phyloP scores from a whole-genome alignment of 2,113 vertebrate species.

The Channa argus region DNA sequence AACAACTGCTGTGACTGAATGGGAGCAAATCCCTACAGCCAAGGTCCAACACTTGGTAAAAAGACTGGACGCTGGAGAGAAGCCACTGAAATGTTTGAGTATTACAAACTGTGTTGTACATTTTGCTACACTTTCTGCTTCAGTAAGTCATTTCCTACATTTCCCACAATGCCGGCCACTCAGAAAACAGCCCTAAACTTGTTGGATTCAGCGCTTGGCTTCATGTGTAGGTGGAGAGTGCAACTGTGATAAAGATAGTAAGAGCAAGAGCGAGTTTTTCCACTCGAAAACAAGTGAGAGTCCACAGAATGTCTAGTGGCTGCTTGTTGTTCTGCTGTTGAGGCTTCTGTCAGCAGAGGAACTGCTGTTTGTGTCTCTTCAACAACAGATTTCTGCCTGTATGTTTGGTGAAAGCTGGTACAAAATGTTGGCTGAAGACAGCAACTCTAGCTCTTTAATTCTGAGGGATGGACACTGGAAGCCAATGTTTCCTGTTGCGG shows the following conservation, averaged over 20 bases:
- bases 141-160: conserved; percentile 3
- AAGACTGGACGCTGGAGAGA: too few species aligned
- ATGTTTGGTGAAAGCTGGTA: neutral
- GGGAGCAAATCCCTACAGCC: neutral
- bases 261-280: conserved; percentile 63
- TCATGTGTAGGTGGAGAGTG: conserved; percentile 73
- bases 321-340: conserved; percentile 49
- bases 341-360: conserved; percentile 24
- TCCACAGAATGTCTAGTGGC: conserved; percentile 64
- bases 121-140: too few species aligned
- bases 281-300: conserved; percentile 65
- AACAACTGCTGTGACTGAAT: too few species aligned
- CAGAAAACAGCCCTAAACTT: conserved; percentile 58
- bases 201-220: conserved; percentile 62
- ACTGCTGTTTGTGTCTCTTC: conserved; percentile 27
- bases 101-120: too few species aligned
- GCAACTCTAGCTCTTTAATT: neutral
- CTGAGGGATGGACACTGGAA: neutral
- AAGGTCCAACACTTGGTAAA: neutral
- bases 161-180: conserved; percentile 30
- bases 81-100: too few species aligned
- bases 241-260: conserved; percentile 77
- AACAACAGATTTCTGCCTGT: conserved; percentile 30
- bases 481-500: neutral
- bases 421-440: conserved; percentile 3